These are phyloP conservation scores for Drosophila yooni DNA, from an alignment of 2,888 invertebrate genomes.

Conservation along the genomic window DNA sequence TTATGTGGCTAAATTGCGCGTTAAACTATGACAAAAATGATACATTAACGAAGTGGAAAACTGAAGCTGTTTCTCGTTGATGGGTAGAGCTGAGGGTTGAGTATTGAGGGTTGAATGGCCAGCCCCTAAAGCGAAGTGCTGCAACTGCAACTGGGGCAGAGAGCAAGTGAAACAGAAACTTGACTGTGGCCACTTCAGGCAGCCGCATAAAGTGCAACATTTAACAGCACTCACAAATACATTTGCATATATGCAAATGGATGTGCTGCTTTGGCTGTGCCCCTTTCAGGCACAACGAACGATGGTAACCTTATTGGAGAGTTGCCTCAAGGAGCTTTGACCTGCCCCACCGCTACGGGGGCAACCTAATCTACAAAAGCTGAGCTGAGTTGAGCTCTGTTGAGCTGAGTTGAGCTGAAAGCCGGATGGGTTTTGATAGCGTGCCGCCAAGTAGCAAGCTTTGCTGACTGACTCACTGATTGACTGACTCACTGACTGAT, in stretches of 20 bases:
- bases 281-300: constrained; percentile 46
- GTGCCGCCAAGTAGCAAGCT: constrained; percentile 25
- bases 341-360: constrained; percentile 29
- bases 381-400: not conserved
- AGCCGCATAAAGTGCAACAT: constrained; percentile 47
- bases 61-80: not conserved
- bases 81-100: not conserved
- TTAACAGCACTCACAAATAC: constrained; percentile 45
- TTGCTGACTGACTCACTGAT: constrained; percentile 3
- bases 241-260: constrained; percentile 44
- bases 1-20: not conserved
- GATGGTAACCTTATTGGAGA: constrained; percentile 47
- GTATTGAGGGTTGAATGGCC: constrained; percentile 18
- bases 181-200: constrained; percentile 25
- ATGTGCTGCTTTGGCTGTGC: constrained; percentile 32
- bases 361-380: not conserved
- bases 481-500: constrained; percentile 7
- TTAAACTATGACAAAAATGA: not conserved
- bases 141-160: constrained; percentile 36
- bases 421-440: constrained; percentile 46
- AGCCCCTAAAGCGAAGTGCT: not conserved
- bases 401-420: constrained; percentile 8
- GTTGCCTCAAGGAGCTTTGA: constrained; percentile 40
- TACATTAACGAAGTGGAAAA: not conserved
- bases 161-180: constrained; percentile 39